Conservation (phyloP, 1,140 invertebrate genomes). For the Nephila pilipes region DNA sequence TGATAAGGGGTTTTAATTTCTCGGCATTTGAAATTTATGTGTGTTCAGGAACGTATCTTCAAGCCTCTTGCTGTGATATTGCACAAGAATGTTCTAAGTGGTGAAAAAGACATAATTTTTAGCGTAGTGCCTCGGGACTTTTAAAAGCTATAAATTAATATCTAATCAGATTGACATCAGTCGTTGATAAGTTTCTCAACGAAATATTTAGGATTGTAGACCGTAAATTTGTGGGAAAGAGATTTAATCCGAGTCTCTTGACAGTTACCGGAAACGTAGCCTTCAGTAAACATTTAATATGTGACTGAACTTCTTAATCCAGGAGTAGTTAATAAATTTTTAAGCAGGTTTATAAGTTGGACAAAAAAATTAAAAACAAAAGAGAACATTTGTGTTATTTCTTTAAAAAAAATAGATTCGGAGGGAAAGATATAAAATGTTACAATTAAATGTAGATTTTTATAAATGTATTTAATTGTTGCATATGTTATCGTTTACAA, state of each 20-base stretch:
- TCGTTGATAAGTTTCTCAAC: background rate
- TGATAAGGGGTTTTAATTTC: background rate
- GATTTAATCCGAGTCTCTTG: background rate
- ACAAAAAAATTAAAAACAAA: no score
- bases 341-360: no score
- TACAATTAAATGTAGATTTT: no score
- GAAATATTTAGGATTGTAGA: background rate
- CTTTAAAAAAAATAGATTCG: no score
- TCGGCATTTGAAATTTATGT: background rate
- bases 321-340: no score
- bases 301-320: no score
- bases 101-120: background rate
- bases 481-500: no score
- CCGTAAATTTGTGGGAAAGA: background rate
- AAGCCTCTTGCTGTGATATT: background rate
- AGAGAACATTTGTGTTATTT: no score
- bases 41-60: background rate
- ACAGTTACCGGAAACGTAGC: background rate
- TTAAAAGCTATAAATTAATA: background rate
- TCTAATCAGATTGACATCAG: background rate
- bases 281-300: background rate
- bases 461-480: no score
- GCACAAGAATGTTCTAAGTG: background rate
- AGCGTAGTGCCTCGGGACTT: background rate
- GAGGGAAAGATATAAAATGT: no score